A percentile compares a stretch with the other conserved stretches of the same genome.
Evolutionary conservation across 2,113 vertebrate species (phyloP).

Genomic region (Orthochromis indermauri): DNA sequence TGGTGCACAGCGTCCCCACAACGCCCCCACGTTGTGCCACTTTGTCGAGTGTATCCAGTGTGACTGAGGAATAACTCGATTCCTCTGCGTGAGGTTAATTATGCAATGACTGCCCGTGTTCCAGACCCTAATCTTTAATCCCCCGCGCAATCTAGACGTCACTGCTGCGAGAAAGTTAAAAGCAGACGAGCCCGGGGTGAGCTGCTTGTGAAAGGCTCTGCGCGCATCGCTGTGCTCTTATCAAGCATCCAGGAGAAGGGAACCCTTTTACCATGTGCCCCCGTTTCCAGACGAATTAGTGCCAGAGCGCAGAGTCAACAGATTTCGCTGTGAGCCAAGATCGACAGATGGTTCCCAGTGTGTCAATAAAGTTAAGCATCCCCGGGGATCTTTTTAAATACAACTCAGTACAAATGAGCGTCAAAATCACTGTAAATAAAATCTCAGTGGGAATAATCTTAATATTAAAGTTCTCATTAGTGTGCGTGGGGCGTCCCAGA

Average conservation of each 20-base stretch:
- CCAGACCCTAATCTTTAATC: background rate
- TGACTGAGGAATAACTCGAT: background rate
- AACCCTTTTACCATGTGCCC: background rate
- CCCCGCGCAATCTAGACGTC: background rate
- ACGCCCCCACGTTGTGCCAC: constrained; percentile 48
- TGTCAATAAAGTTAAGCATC: constrained; percentile 5
- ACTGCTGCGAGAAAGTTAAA: background rate
- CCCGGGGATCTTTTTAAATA: background rate
- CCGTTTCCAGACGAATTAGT: background rate
- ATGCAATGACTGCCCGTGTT: background rate
- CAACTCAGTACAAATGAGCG: background rate
- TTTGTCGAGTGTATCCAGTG: background rate
- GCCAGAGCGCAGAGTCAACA: background rate
- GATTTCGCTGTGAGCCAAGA: background rate
- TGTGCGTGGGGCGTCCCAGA: background rate
- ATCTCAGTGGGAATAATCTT: background rate
- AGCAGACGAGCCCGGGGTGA: background rate
- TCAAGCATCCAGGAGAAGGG: background rate
- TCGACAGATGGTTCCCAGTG: constrained; percentile 39
- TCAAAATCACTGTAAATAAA: background rate
- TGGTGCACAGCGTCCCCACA: background rate
- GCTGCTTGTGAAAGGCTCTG: background rate
- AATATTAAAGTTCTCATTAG: background rate
- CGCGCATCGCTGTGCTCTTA: background rate
- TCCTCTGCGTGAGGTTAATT: constrained; percentile 14